Base-by-base conservation (phyloP, 2,113 vertebrate species). In the Eurypyga helias region DNA sequence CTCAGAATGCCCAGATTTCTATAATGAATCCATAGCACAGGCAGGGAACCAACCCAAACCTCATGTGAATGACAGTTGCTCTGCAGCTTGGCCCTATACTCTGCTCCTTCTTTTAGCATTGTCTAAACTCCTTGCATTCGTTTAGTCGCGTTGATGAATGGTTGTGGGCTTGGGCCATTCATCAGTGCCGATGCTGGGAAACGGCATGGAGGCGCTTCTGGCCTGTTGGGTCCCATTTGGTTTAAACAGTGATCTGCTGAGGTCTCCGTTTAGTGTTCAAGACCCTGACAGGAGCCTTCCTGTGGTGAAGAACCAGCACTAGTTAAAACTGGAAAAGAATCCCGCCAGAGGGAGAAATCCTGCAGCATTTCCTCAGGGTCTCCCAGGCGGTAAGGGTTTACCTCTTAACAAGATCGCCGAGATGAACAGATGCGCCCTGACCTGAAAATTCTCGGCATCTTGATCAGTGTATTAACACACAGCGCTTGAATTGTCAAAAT, bases 401-500 rank as follows among this genome's bases (percentile, higher is more conserved):
- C 83, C 38, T 90, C 80, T 71, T 95, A 80, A 90, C 66, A 77
- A 79, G 71, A 70, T 78, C 4, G 2, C 51, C 0, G 14, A 88
- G 79, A 91, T 64, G 88, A 96, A 93, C 92, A 92, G 88, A 93
- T 97, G 90, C 11, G 11, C 61, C 80, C 77, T 84, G 90, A 93
- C 93, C 94, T 95, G 86, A 83, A 93, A 93, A 90, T 89, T 92
- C 94, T 94, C 83, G 84, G 83, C 80, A 9, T 94, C 95, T 95
- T 93, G 76, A 90, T 96, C 83, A 89, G 76, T 82, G 57, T 90
- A 92, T 84, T 96, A 96, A 95, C 90, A 91, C 83, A 73, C 57
- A 87, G 61, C 88, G 69, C 65, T 93, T 82, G 58, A 92, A 90
- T 89, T 93, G 90, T 95, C 92, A 95, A 97, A 96, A 87, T 97